These are phyloP conservation scores for Pangasianodon hypophthalmus DNA, from an alignment of 2,113 vertebrate genomes.

Conservation along the genomic window DNA sequence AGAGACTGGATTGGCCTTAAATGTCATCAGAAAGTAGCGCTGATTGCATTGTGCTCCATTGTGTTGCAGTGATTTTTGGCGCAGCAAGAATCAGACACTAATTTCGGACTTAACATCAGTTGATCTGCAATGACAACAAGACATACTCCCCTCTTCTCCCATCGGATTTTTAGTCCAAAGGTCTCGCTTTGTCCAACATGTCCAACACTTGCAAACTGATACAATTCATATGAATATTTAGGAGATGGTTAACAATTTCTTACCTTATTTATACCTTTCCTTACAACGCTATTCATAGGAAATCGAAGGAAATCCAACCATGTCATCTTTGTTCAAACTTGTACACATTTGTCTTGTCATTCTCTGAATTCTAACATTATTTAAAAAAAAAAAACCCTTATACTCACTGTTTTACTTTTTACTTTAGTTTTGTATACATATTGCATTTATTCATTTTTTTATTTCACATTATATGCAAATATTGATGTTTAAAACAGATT, in stretches of 20 bases:
- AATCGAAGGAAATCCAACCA: background rate
- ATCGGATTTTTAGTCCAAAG: background rate
- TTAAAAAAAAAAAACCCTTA: background rate
- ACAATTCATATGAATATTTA: background rate
- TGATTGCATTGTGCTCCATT: conserved; percentile 72
- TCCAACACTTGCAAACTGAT: background rate
- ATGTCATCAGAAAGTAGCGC: conserved; percentile 70
- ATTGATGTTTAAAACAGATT: background rate
- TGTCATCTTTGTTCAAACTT: background rate
- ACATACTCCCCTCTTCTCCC: background rate
- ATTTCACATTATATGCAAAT: background rate
- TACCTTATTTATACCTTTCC: background rate
- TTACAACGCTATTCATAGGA: background rate
- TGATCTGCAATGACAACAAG: conserved; percentile 19
- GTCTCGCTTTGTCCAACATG: background rate
- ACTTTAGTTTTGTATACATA: background rate
- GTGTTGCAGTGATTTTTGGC: conserved; percentile 65
- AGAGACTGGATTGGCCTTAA: conserved; percentile 67
- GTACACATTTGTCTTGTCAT: background rate
- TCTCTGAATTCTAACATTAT: background rate
- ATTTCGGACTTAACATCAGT: conserved; percentile 47
- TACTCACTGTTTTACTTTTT: background rate
- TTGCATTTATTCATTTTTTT: background rate
- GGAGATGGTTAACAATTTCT: background rate
- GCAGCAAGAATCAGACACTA: conserved; percentile 66